Evolutionary conservation across 2,888 invertebrate genomes (phyloP).

Genomic region (Argynnis bischoffii): DNA sequence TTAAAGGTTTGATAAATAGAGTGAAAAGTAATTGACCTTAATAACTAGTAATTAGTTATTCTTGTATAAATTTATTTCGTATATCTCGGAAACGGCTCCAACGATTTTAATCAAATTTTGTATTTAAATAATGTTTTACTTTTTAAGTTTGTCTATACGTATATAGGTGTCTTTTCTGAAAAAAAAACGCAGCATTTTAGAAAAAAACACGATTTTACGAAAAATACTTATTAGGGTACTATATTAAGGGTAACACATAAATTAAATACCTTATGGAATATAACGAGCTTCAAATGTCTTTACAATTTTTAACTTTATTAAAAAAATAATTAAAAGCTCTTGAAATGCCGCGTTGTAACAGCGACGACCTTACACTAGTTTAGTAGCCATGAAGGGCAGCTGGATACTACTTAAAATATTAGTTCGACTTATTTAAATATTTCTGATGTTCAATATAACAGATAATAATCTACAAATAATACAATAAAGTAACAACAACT

Average conservation of each 20-base stretch:
- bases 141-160: too few species aligned
- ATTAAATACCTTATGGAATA: too few species aligned
- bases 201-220: too few species aligned
- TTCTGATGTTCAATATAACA: neutral
- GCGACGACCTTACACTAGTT: constrained; percentile 41
- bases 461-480: neutral
- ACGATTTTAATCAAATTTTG: too few species aligned
- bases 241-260: too few species aligned
- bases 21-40: constrained; percentile 13
- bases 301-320: too few species aligned
- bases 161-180: too few species aligned
- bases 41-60: neutral
- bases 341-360: constrained; percentile 19
- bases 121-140: too few species aligned
- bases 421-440: neutral
- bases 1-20: constrained; percentile 4
- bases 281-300: too few species aligned
- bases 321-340: neutral
- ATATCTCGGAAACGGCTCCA: neutral
- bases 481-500: too few species aligned
- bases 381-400: constrained; percentile 61
- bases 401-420: constrained; percentile 29
- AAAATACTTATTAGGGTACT: too few species aligned
- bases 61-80: neutral
- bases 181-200: too few species aligned